Percentiles rank a stretch among this genome's conserved stretches.
phyloP scores from a whole-genome alignment of 2,113 vertebrate genomes.

The Chitala chitala region DNA sequence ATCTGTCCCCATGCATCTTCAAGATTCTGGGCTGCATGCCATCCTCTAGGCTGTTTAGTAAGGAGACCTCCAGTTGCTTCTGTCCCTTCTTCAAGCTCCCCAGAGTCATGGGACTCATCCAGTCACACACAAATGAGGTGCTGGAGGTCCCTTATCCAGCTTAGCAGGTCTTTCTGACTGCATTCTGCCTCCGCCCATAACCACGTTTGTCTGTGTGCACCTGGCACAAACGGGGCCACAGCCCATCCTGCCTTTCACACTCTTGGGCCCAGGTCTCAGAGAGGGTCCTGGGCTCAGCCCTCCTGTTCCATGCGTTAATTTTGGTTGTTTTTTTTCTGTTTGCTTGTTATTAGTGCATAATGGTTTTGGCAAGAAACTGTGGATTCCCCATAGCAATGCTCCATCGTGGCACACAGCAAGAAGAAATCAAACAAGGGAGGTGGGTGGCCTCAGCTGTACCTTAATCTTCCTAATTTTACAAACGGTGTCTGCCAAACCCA shows the following conservation, averaged over 20 bases:
- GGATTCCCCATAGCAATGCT: conserved; percentile 8
- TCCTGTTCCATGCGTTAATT: neutral
- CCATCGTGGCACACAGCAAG: neutral
- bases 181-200: neutral
- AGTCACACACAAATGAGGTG: too few relatives aligned
- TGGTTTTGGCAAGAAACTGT: neutral
- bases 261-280: neutral
- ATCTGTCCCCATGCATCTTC: neutral
- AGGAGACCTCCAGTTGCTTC: neutral
- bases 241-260: neutral
- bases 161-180: neutral
- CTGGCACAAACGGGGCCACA: neutral
- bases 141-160: neutral
- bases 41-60: neutral
- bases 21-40: neutral
- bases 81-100: neutral
- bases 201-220: neutral
- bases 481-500: neutral
- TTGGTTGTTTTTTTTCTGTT: conserved; percentile 11
- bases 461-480: neutral
- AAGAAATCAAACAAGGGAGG: neutral
- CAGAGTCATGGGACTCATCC: neutral
- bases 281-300: neutral
- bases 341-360: conserved; percentile 8
- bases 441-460: conserved; percentile 1